These are phyloP conservation scores for Drosophila lacteicornis DNA, from an alignment of 1,140 invertebrate genomes.

Conservation along the genomic window DNA sequence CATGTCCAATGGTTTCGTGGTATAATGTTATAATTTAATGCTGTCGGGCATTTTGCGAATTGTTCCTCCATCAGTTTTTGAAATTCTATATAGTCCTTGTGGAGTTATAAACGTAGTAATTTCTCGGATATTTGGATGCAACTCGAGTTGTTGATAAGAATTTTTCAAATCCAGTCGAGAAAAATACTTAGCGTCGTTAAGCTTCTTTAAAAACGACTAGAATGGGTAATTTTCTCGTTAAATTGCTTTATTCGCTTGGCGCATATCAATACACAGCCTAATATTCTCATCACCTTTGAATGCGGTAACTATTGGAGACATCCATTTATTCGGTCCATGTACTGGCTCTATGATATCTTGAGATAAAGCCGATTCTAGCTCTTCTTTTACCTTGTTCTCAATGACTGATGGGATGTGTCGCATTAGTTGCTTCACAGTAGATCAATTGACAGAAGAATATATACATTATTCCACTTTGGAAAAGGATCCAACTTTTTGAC, in stretches of 20 bases:
- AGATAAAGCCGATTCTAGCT: slow-evolving; percentile 1
- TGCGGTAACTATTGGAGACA: slow-evolving; percentile 15
- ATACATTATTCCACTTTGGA: slow-evolving; percentile 1
- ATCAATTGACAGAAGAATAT: slow-evolving; percentile 4
- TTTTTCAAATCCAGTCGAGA: slow-evolving; percentile 16
- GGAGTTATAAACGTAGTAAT: slow-evolving; percentile 13
- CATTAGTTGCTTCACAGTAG: not conserved
- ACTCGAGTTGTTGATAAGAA: slow-evolving; percentile 18
- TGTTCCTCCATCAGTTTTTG: slow-evolving; percentile 7
- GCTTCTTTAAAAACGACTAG: slow-evolving; percentile 11
- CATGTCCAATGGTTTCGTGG: too few relatives aligned
- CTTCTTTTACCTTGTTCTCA: not conserved
- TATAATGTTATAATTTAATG: slow-evolving; percentile 9
- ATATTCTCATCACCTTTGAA: slow-evolving; percentile 31
- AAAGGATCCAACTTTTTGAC: slow-evolving; percentile 11
- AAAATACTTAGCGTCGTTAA: slow-evolving; percentile 15
- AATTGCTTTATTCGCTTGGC: slow-evolving; percentile 20
- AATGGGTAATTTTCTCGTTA: slow-evolving; percentile 13
- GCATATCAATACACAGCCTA: slow-evolving; percentile 31
- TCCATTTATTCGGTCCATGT: not conserved
- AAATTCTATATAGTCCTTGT: slow-evolving; percentile 19
- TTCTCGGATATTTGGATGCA: slow-evolving; percentile 20
- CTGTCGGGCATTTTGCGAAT: not conserved
- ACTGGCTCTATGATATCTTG: slow-evolving; percentile 4
- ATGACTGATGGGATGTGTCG: slow-evolving; percentile 1